Conservation (phyloP, 2,113 vertebrate species). For the Harpagus bidentatus region DNA sequence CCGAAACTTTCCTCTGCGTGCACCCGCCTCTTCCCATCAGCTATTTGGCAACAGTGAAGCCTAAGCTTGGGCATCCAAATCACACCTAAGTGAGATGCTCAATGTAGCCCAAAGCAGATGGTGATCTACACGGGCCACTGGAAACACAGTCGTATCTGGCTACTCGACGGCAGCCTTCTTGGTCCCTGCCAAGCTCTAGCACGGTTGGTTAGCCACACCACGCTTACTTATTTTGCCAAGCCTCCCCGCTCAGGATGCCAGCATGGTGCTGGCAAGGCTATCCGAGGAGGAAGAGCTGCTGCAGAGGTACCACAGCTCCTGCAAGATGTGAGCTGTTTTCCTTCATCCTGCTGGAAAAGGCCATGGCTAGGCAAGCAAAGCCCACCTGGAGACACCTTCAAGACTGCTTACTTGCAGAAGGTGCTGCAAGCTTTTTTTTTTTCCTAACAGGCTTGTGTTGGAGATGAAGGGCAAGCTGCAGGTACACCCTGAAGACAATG, state of each 20-base stretch:
- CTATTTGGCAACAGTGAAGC: not conserved
- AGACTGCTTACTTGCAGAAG: not conserved
- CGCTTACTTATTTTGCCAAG: not conserved
- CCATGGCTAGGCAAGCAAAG: not conserved
- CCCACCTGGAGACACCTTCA: not conserved
- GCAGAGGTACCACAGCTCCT: not conserved
- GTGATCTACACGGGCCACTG: not conserved
- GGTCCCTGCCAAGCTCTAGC: not conserved
- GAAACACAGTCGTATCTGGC: fast-evolving
- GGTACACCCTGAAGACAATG: not conserved
- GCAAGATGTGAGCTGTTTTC: not conserved
- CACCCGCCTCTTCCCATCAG: not conserved
- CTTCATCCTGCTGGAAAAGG: not conserved
- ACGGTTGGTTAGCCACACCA: fast-evolving
- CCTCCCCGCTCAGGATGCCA: not conserved
- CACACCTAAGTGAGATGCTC: fast-evolving
- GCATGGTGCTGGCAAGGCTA: not conserved
- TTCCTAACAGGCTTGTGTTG: not conserved
- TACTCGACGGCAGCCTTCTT: not conserved
- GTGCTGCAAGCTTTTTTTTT: not conserved
- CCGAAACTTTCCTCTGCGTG: not conserved
- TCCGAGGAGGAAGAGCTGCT: not conserved
- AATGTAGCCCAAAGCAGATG: not conserved
- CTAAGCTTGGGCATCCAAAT: not conserved
- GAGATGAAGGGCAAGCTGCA: not conserved